phyloP scores from a whole-genome alignment of 2,797 vertebrate genomes.

The Phaenicophaeus curvirostris region DNA sequence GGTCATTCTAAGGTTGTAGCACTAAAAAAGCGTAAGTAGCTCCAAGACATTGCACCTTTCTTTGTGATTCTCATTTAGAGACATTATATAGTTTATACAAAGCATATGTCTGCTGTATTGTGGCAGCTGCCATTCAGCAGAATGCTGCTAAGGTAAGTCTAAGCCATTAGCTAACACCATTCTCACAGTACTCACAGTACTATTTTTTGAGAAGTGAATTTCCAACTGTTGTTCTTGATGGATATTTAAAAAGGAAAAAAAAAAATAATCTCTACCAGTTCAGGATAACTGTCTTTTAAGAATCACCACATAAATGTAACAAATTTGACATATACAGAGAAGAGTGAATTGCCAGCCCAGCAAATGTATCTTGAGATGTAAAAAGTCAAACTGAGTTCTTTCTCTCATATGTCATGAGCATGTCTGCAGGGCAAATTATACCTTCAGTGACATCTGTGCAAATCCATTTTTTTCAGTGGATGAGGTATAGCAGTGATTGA shows the following conservation, averaged over 20 bases:
- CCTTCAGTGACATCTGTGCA: conserved; percentile 70
- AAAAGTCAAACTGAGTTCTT: conserved; percentile 67
- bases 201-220: neutral
- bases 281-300: neutral
- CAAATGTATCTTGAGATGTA: conserved; percentile 57
- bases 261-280: neutral
- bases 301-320: neutral
- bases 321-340: conserved; percentile 24
- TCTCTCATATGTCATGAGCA: conserved; percentile 67
- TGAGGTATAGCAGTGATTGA: conserved; percentile 67
- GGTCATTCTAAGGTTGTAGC: neutral
- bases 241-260: neutral
- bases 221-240: neutral
- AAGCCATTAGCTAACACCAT: neutral
- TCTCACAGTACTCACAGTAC: neutral
- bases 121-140: neutral
- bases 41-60: neutral
- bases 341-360: conserved; percentile 39
- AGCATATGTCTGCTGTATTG: neutral
- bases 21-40: neutral
- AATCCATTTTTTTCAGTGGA: conserved; percentile 70
- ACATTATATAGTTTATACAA: neutral
- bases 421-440: conserved; percentile 73
- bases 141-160: neutral
- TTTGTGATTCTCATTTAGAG: neutral